Conservation (phyloP, 1,140 invertebrate genomes). For the Drosophila subobscura region DNA sequence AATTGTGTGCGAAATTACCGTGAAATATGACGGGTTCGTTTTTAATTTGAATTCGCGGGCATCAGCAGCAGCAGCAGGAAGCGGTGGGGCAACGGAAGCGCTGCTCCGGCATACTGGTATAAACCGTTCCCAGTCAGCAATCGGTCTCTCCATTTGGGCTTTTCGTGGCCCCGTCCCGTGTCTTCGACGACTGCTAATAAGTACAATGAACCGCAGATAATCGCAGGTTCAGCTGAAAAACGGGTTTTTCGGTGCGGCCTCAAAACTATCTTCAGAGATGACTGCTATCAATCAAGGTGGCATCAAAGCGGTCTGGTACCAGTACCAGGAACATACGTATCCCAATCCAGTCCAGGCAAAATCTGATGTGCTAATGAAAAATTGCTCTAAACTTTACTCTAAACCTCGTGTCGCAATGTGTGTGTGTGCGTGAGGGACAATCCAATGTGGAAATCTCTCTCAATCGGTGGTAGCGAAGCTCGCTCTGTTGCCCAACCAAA, state of each 20-base stretch:
- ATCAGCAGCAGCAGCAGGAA: constrained; percentile 6
- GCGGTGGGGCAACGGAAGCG: constrained; percentile 13
- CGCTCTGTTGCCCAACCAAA: constrained; percentile 34
- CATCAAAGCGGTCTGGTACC: constrained; percentile 22
- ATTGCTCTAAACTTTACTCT: constrained; percentile 19
- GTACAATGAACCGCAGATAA: constrained; percentile 78
- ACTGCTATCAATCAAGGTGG: constrained; percentile 63
- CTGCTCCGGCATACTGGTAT: too few species aligned
- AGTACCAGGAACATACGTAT: constrained; percentile 26
- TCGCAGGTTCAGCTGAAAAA: constrained; percentile 61
- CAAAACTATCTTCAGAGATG: constrained; percentile 39
- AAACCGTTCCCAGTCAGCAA: constrained; percentile 8
- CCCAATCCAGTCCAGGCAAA: not conserved
- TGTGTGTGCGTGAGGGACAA: constrained; percentile 25
- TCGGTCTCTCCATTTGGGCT: constrained; percentile 12
- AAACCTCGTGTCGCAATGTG: constrained; percentile 29
- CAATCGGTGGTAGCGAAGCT: constrained; percentile 3
- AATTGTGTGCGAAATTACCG: constrained; percentile 47
- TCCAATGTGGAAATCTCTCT: constrained; percentile 31
- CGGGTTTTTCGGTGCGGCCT: constrained; percentile 55
- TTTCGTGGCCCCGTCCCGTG: constrained; percentile 36
- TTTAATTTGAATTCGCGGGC: constrained; percentile 34
- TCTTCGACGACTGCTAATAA: constrained; percentile 44
- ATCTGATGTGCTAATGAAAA: constrained; percentile 24
- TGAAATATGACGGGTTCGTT: constrained; percentile 40